A percentile compares a stretch with the other conserved stretches of the same genome.
phyloP scores from a whole-genome alignment of 2,797 vertebrate species.

The Pseudotriccus pelzelni region DNA sequence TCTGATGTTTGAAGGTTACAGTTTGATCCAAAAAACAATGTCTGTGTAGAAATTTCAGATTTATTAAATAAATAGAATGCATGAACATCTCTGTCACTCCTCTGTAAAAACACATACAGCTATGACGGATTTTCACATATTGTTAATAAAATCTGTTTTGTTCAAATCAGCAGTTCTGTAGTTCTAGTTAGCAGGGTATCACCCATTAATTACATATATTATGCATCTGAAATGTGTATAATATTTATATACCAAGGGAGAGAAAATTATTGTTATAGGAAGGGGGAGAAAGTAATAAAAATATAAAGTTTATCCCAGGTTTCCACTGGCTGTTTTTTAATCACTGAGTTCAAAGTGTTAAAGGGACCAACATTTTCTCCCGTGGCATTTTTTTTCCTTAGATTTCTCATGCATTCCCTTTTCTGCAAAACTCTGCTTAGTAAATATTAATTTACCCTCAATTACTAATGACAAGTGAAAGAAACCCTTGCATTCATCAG shows the following conservation, averaged over 20 bases:
- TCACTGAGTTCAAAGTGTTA: conserved; percentile 49
- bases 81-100: not conserved
- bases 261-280: not conserved
- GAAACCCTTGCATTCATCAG: conserved; percentile 72
- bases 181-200: not conserved
- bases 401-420: conserved; percentile 46
- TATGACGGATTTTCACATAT: not conserved
- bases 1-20: not conserved
- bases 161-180: not conserved
- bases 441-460: conserved; percentile 80
- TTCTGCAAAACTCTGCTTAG: conserved; percentile 76
- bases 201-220: not conserved
- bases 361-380: conserved; percentile 17
- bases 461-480: conserved; percentile 85
- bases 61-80: not conserved
- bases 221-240: not conserved
- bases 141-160: not conserved
- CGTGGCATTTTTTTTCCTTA: not conserved
- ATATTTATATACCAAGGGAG: not conserved
- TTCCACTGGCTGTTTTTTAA: conserved; percentile 33
- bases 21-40: not conserved
- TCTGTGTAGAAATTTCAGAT: not conserved
- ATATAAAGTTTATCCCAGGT: conserved; percentile 16
- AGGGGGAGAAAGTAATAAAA: not conserved
- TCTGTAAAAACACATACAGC: not conserved